Evolutionary conservation across 2,888 invertebrate genomes (phyloP).

Genomic region (Ommatoiulus sabulosus): DNA sequence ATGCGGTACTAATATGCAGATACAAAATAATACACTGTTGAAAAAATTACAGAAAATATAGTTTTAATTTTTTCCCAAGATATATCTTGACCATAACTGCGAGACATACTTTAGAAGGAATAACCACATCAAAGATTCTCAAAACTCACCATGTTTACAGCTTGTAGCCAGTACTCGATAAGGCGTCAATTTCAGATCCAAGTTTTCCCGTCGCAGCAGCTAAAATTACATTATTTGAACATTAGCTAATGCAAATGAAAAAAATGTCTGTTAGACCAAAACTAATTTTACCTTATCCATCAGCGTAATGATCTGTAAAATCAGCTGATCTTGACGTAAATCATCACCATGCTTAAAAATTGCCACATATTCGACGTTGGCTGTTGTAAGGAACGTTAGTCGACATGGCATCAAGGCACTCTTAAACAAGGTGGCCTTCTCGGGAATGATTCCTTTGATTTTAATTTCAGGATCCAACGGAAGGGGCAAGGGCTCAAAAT

Average conservation of each 20-base stretch:
- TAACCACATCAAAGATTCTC: too few species aligned
- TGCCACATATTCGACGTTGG: slow-evolving; percentile 83
- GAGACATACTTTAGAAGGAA: too few species aligned
- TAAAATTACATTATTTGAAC: slow-evolving; percentile 65
- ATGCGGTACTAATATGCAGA: too few species aligned
- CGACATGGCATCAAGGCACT: slow-evolving; percentile 96
- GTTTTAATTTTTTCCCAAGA: too few species aligned
- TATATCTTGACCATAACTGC: too few species aligned
- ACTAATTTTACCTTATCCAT: slow-evolving; percentile 81
- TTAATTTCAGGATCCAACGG: slow-evolving; percentile 93
- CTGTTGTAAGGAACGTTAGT: slow-evolving; percentile 86
- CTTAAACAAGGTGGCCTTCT: slow-evolving; percentile 93
- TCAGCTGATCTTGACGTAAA: slow-evolving; percentile 95
- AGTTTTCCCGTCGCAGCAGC: slow-evolving; percentile 89
- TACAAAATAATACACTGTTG: too few species aligned
- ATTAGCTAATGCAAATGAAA: not conserved
- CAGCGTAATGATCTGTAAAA: slow-evolving; percentile 96
- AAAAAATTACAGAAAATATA: too few species aligned
- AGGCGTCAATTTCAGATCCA: slow-evolving; percentile 96
- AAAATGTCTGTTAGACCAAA: not conserved
- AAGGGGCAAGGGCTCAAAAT: slow-evolving; percentile 92
- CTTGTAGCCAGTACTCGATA: slow-evolving; percentile 96
- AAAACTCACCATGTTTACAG: slow-evolving; percentile 84
- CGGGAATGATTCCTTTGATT: slow-evolving; percentile 88
- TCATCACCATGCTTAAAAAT: slow-evolving; percentile 99